phyloP scores from a whole-genome alignment of 2,113 vertebrate genomes.

The Hydrochoerus hydrochaeris region DNA sequence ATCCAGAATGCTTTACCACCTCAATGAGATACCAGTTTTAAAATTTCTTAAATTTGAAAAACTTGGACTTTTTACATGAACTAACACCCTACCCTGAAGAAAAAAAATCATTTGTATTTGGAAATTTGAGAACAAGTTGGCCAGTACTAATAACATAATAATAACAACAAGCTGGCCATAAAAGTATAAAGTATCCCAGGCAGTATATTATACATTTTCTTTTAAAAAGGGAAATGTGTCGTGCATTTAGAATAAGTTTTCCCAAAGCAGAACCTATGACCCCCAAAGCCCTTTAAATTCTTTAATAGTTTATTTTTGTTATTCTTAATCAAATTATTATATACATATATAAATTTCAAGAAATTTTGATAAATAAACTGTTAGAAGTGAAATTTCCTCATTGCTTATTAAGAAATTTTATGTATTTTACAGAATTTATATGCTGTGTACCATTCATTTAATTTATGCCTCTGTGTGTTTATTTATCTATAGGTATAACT shows the following conservation, averaged over 20 bases:
- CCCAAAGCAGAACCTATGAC: not conserved
- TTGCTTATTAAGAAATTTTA: not conserved
- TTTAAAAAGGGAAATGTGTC: not conserved
- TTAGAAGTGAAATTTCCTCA: not conserved
- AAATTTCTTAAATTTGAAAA: constrained; percentile 13
- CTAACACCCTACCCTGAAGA: not conserved
- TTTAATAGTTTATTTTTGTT: not conserved
- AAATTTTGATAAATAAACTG: not conserved
- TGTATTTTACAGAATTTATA: not conserved
- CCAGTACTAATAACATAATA: not conserved
- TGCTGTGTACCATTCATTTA: not conserved
- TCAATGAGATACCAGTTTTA: not conserved
- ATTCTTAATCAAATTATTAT: not conserved
- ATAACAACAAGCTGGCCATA: not conserved
- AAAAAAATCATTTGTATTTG: constrained; percentile 24
- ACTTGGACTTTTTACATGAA: not conserved
- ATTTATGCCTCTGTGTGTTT: not conserved
- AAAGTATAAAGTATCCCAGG: not conserved
- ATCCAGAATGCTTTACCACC: not conserved
- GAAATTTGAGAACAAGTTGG: constrained; percentile 13
- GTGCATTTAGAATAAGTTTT: constrained; percentile 14
- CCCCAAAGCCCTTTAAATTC: not conserved
- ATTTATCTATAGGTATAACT: not conserved
- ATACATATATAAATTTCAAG: not conserved
- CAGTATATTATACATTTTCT: not conserved